Percentiles rank a stretch among this genome's conserved stretches.
Conservation (phyloP, 2,797 vertebrate genomes). For the Xyrichtys novacula region DNA sequence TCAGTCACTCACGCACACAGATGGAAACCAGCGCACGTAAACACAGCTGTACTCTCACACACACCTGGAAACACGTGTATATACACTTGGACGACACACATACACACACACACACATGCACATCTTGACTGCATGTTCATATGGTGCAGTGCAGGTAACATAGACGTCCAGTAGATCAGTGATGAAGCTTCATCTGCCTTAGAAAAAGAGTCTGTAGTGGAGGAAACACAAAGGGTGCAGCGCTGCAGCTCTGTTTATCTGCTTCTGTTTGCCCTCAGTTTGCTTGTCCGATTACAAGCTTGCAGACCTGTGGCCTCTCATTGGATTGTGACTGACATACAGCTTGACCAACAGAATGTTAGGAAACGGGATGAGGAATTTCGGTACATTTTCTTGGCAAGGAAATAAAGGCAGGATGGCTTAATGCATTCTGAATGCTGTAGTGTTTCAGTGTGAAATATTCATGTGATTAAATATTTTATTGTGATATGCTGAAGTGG, state of each 20-base stretch:
- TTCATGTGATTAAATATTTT: constrained; percentile 82
- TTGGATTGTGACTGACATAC: constrained; percentile 42
- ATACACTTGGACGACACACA: constrained; percentile 30
- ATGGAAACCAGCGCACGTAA: constrained; percentile 26
- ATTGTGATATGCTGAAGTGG: constrained; percentile 79
- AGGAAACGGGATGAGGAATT: constrained; percentile 20
- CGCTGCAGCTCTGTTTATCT: constrained; percentile 19
- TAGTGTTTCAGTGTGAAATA: constrained; percentile 77
- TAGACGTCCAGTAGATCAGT: constrained; percentile 68
- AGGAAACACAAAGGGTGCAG: constrained; percentile 30
- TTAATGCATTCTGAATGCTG: constrained; percentile 75
- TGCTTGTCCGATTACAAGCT: constrained; percentile 50
- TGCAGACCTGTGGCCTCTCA: constrained; percentile 31
- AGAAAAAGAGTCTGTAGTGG: constrained; percentile 35
- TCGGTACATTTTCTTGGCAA: constrained; percentile 51
- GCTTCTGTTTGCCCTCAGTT: constrained; percentile 43
- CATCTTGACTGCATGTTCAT: constrained; percentile 70
- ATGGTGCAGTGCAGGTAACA: constrained; percentile 65
- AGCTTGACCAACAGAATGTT: constrained; percentile 47
- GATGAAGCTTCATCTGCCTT: constrained; percentile 61
- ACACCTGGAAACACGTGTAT: constrained; percentile 30
- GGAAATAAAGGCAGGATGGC: constrained; percentile 54
- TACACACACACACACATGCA: constrained; percentile 36
- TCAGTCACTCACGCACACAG: constrained; percentile 9
- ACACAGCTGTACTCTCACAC: constrained; percentile 45